Evolutionary conservation across 1,140 invertebrate genomes (phyloP), one percentile per base, ranked within the genome.

Genomic region (Campoletis sonorensis): DNA sequence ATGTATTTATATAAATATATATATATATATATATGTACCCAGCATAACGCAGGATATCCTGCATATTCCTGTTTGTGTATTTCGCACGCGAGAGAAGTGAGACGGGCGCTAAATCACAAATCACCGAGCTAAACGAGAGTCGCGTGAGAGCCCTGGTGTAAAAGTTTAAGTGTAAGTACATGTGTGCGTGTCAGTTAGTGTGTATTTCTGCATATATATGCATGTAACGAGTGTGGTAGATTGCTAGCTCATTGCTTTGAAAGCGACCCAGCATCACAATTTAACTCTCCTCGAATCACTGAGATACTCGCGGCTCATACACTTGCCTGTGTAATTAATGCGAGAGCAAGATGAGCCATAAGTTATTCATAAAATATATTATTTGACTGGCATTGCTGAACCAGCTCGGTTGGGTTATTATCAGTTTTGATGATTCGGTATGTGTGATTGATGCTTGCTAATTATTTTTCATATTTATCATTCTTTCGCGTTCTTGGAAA

Each of bases 91-190:
- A 72, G 70, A 26, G 18, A n/a, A 72, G 70, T 26, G 70, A 72
- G 70, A 72, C 21, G 70, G 70, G 15, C 21, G 33, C 70, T 72
- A 45, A 49, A 72, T 72, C 70, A 72, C 70, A 72, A 72, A 72
- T 72, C 70, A 72, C 70, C 21, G 70, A 72, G 70, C 70, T 72
- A 72, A 72, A 72, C 70, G 70, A 72, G 70, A 72, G 70, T 72
- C 70, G 37, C 70, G 68, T 37, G 68, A 71, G 68, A 71, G 68
- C 68, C 10, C 21, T 70, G 40, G 27, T n/a, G 68, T n/a, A 54
- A 4, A 54, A 54, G 51, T 54, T 18, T 54, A 54, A 8, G 8
- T 45, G 8, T 13, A 13, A 45, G 8, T 45, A 11, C 40, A 1
- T 45, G 40, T 45, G 40, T 45, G 40, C 7, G 30, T 33, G 30